phyloP scores from a whole-genome alignment of 2,797 vertebrate species.

The Falco biarmicus region DNA sequence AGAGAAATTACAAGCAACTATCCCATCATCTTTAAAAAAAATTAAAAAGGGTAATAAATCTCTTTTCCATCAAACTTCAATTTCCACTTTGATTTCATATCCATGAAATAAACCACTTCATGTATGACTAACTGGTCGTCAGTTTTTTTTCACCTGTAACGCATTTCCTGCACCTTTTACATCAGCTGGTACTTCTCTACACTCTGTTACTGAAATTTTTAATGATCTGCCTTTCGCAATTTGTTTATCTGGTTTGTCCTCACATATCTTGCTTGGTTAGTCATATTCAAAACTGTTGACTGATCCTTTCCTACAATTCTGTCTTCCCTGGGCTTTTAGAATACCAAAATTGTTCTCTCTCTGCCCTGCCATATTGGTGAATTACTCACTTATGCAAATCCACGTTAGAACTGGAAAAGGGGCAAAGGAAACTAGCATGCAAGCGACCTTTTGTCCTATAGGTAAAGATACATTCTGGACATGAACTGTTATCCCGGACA shows the following conservation, averaged over 20 bases:
- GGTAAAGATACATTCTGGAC: neutral
- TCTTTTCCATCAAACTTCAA: neutral
- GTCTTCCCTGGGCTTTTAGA: neutral
- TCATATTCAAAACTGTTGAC: neutral
- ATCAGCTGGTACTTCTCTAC: neutral
- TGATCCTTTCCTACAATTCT: neutral
- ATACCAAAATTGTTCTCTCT: neutral
- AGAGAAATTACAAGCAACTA: neutral
- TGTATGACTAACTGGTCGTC: too few relatives aligned
- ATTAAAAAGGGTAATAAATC: neutral
- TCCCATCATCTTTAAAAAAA: neutral
- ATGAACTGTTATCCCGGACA: neutral
- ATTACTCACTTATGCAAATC: neutral
- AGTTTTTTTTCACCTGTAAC: neutral
- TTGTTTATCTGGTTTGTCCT: neutral
- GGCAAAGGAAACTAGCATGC: neutral
- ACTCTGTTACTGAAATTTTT: accelerated
- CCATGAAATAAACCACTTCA: neutral
- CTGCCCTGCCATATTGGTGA: neutral
- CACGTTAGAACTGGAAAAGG: neutral
- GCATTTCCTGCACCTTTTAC: neutral
- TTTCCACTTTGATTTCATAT: neutral
- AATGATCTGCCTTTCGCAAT: neutral
- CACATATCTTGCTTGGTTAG: neutral
- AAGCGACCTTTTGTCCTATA: neutral